These are phyloP conservation scores for Macrocentrus cingulum DNA, from an alignment of 1,140 invertebrate species.

Conservation along the genomic window DNA sequence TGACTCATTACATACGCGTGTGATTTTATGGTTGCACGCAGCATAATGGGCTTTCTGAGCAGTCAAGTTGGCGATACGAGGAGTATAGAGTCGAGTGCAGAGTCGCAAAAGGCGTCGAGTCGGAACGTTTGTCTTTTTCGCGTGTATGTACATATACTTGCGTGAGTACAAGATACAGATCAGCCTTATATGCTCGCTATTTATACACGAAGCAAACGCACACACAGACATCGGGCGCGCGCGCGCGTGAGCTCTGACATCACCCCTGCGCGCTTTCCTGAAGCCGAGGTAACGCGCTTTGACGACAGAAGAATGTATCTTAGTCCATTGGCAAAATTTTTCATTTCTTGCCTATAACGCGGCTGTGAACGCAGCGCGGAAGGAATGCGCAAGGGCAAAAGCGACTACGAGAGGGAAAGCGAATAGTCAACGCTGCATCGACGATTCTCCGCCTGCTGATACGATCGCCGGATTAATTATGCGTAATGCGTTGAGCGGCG, in stretches of 20 bases:
- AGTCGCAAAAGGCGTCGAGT: too few relatives aligned
- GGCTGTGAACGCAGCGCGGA: background rate
- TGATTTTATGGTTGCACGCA: background rate
- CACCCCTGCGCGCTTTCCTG: background rate
- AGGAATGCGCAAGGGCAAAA: background rate
- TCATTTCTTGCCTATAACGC: background rate
- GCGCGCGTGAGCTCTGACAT: too few relatives aligned
- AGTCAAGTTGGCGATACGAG: constrained; percentile 3
- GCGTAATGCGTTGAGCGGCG: constrained; percentile 38
- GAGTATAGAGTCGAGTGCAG: too few relatives aligned
- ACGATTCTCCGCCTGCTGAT: constrained; percentile 27
- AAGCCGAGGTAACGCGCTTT: background rate
- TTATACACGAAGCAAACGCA: background rate
- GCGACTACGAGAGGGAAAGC: constrained; percentile 10
- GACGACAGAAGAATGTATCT: constrained; percentile 7
- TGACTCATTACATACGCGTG: background rate
- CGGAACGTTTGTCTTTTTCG: constrained; percentile 21
- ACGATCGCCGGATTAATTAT: constrained; percentile 46
- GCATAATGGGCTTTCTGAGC: too few relatives aligned
- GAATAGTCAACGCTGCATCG: constrained; percentile 13
- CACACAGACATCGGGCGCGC: too few relatives aligned
- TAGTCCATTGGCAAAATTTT: constrained; percentile 11
- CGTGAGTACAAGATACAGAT: constrained; percentile 14
- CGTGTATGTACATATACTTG: constrained; percentile 1
- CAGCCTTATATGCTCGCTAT: background rate